phyloP scores from a whole-genome alignment of 64 coral and sea anemone species.

The Montipora foliosa region DNA sequence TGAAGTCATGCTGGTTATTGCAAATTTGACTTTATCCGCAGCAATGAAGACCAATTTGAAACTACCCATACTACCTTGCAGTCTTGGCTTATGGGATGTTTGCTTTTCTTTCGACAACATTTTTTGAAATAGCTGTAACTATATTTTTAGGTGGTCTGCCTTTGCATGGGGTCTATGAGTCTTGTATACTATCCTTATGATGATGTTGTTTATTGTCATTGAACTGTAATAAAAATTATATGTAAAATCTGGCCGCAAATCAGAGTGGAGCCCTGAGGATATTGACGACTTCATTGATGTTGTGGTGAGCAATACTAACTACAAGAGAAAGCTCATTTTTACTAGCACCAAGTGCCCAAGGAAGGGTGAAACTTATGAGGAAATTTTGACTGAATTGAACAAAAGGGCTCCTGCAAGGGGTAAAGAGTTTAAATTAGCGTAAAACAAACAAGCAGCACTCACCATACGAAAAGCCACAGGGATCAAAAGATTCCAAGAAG shows the following conservation, averaged over 20 bases:
- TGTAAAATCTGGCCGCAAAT: conserved; percentile 38
- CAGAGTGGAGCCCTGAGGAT: conserved; percentile 32
- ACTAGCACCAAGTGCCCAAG: too few species aligned
- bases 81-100: conserved; percentile 8
- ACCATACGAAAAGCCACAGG: conserved; percentile 49
- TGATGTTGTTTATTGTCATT: neutral
- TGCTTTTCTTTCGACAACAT: neutral
- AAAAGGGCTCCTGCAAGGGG: conserved; percentile 49
- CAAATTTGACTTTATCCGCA: neutral
- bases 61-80: neutral
- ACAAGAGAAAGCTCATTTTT: too few species aligned
- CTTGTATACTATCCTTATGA: conserved; percentile 17
- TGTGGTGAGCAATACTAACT: conserved; percentile 20
- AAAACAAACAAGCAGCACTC: conserved; percentile 60
- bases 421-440: conserved; percentile 37
- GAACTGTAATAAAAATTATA: neutral
- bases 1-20: neutral
- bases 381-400: conserved; percentile 38
- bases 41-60: neutral
- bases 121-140: neutral
- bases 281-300: conserved; percentile 55
- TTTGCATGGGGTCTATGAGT: neutral
- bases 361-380: conserved; percentile 11
- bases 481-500: conserved; percentile 62
- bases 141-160: too few species aligned